A percentile compares a stretch with the other conserved stretches of the same genome.
Evolutionary conservation across 1,140 invertebrate genomes (phyloP).

Genomic region (Drosophila saltans): DNA sequence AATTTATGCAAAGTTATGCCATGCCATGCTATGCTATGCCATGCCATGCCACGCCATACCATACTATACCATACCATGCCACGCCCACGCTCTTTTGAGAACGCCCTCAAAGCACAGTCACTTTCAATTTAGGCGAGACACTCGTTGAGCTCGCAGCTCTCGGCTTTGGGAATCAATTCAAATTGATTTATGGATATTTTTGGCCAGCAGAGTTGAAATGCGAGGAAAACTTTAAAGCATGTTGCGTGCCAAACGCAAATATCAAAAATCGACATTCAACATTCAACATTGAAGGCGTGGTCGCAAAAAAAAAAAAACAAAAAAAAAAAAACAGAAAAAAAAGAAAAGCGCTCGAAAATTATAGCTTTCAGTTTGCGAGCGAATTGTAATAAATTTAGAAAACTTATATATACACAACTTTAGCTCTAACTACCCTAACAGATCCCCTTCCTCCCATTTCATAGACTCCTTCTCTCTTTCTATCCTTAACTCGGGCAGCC

Average conservation of each 20-base stretch:
- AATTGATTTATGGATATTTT: conserved; percentile 81
- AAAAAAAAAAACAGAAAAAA: background rate
- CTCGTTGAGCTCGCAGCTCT: conserved; percentile 37
- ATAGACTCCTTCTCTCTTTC: background rate
- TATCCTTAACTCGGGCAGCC: conserved; percentile 20
- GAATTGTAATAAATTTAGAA: conserved; percentile 79
- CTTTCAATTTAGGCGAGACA: conserved; percentile 69
- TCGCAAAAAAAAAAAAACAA: conserved; percentile 49
- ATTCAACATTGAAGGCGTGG: conserved; percentile 72
- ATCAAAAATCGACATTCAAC: conserved; percentile 78
- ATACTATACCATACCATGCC: background rate
- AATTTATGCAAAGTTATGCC: conserved; percentile 77
- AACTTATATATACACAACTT: conserved; percentile 71
- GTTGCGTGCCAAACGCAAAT: conserved; percentile 80
- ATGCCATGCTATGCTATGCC: conserved; percentile 74
- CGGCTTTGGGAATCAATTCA: conserved; percentile 61
- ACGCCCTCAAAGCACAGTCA: conserved; percentile 19
- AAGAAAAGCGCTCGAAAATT: conserved; percentile 73
- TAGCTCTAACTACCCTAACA: background rate
- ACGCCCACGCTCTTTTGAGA: conserved; percentile 12
- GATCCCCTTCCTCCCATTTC: background rate
- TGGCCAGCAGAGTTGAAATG: conserved; percentile 38
- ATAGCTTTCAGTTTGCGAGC: conserved; percentile 78
- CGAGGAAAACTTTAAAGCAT: conserved; percentile 67
- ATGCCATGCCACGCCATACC: conserved; percentile 12